phyloP scores from a whole-genome alignment of 2,797 vertebrate genomes.

The Sandelia bainsii region DNA sequence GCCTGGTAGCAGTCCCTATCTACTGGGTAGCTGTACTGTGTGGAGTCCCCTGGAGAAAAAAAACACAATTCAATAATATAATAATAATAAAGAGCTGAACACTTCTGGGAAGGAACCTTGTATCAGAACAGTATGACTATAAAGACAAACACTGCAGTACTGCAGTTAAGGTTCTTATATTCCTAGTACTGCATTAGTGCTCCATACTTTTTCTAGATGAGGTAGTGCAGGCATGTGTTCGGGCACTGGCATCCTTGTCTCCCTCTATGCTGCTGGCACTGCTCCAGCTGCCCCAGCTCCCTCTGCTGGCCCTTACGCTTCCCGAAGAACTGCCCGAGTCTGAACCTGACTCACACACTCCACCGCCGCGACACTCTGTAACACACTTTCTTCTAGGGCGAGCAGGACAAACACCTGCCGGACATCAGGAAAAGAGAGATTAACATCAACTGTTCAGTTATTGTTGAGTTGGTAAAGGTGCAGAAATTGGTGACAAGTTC shows the following conservation, averaged over 20 bases:
- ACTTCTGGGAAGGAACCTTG: not conserved
- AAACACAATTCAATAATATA: not conserved
- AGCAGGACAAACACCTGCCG: slow-evolving; percentile 74
- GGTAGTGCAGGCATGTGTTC: slow-evolving; percentile 82
- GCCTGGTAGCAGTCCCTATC: slow-evolving; percentile 82
- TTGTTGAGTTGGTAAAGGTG: not conserved
- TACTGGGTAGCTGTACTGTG: slow-evolving; percentile 76
- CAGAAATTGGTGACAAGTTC: not conserved
- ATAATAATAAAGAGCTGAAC: not conserved
- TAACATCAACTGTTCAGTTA: not conserved
- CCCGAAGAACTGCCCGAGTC: slow-evolving; percentile 95
- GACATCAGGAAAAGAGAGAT: not conserved
- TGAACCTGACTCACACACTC: slow-evolving; percentile 93
- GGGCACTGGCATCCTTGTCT: slow-evolving; percentile 87
- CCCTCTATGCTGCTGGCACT: slow-evolving; percentile 95
- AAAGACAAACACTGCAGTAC: not conserved
- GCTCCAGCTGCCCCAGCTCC: slow-evolving; percentile 99
- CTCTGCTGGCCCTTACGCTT: slow-evolving; percentile 94
- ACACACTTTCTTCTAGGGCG: slow-evolving; percentile 84
- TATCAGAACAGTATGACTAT: not conserved
- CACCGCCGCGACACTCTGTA: slow-evolving; percentile 86
- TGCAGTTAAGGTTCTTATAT: slow-evolving; percentile 4
- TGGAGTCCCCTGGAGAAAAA: slow-evolving; percentile 77
- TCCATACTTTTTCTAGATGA: slow-evolving; percentile 81
- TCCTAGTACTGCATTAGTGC: not conserved